Base-by-base conservation (phyloP, 2,888 invertebrate genomes). In the Kryphioiulus occultus region DNA sequence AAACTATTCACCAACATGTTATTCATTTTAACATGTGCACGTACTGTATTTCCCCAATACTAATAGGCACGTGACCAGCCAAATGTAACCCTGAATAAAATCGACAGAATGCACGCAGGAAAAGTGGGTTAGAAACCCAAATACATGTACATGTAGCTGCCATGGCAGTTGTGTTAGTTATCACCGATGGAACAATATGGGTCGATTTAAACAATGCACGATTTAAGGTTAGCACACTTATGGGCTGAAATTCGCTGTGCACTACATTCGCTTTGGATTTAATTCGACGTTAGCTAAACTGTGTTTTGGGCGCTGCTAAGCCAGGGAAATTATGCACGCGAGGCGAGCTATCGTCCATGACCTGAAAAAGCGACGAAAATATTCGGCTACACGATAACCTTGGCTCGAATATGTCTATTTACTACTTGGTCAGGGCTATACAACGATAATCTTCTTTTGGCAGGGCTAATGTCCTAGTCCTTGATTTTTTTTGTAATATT, bases 361-460 rank as follows among this genome's bases (percentile, higher is more conserved):
- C 68, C 68, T 68, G 68, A 68, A 68, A 68, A 68, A 68, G 26
- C 9, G n/a, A 68, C 68, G 68, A 22, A 68, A 68, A 68, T 68
- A 68, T 68, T 68, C 68, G 26, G 26, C 68, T 68, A 68, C 68
- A 68, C 68, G 68, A 68, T 68, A 68, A 68, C 68, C 68, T 68
- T 68, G 68, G 68, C 68, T 68, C 26, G 68, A 68, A 68, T 68
- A 68, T 68, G 68, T 68, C 68, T 68, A 68, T 68, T 68, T 68
- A 68, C 68, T 68, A 68, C 68, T 68, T 68, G 68, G 68, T 68
- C 68, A 68, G 68, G 68, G 68, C 68, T 68, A 68, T 68, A 26
- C 68, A 68, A 68, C 68, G 68, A 68, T 68, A 68, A 68, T 68
- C 68, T 68, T 68, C 68, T 68, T 68, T 68, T 68, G 68, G 68